Evolutionary conservation across 2,797 vertebrate genomes (phyloP), one percentile per base, ranked within the genome.

Genomic region (Sylvilagus floridanus): DNA sequence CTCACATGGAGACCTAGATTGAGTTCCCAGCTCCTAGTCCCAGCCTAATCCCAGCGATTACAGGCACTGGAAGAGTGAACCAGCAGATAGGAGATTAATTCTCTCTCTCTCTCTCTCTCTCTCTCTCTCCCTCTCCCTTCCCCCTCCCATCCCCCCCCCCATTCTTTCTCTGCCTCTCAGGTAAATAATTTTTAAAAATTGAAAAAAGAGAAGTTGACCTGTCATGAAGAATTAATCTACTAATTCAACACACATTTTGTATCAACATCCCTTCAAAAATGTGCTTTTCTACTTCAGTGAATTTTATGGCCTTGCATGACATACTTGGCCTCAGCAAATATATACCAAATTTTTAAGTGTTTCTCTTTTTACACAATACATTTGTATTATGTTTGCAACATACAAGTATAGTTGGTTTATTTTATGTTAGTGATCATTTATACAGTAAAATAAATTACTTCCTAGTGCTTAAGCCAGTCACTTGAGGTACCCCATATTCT

Each of bases 181-280:
- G 54, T 57, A 77, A 69, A 22, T 62, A 28, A 69, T 52, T 88
- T 68, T 84, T 69, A 16, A 87, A 92, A 87, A 65, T 71, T 73
- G 9, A 68, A 68, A 57, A 76, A 90, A 47, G 0, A 9, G 35
- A 62, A 4, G 1, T 72, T 90, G 62, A 75, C 62, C 52, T 28
- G 13, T 37, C 32, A 37, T 3, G 17, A 91, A 81, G 54, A 76
- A 69, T 78, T 13, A 86, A n/a, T 60, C 42, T 7, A 71, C 42
- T 65, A 66, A 57, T 90, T 81, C n/a, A 52, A 26, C 10, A 88
- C 69, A 26, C 17, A 22, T 76, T 82, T 81, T 82, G 3, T 42
- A 30, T 90, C 62, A 82, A 19, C 26, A 26, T 71, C 19, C 35
- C 19, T 22, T 19, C 12, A 30, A 72, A 66, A 42, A 71, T 17